Conservation (phyloP, 53 echinoderm and acorn worm genomes). For the Patiria pectinifera region DNA sequence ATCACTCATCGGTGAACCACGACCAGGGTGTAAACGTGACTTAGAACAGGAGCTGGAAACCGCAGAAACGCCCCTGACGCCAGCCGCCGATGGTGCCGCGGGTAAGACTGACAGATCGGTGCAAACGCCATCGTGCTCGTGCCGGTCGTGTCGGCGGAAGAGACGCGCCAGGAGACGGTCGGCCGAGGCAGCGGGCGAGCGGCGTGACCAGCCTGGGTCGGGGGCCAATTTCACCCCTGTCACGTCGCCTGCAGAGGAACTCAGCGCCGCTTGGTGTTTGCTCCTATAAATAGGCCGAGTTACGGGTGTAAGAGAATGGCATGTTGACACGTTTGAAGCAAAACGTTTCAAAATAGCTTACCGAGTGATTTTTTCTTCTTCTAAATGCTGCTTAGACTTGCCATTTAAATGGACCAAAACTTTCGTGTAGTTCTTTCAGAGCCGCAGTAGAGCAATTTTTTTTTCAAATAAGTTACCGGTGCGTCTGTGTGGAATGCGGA, state of each 20-base stretch:
- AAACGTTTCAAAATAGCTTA: too few species aligned
- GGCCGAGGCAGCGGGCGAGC: background rate
- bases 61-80: background rate
- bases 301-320: too few species aligned
- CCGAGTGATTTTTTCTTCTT: too few species aligned
- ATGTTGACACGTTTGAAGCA: too few species aligned
- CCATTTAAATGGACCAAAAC: too few species aligned
- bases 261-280: slow-evolving; percentile 41
- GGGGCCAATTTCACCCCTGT: background rate
- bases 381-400: too few species aligned
- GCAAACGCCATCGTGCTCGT: slow-evolving; percentile 47
- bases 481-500: too few species aligned
- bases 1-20: background rate
- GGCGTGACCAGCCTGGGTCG: too few species aligned
- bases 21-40: background rate
- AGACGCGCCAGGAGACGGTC: slow-evolving; percentile 36
- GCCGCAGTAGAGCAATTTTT: too few species aligned
- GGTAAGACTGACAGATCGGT: background rate
- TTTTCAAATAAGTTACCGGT: too few species aligned
- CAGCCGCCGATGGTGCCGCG: background rate
- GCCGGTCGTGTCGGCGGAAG: slow-evolving; percentile 48
- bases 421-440: too few species aligned
- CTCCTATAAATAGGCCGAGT: background rate
- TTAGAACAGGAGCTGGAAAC: background rate
- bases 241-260: background rate